A percentile compares a stretch with the other conserved stretches of the same genome.
Evolutionary conservation across 2,888 invertebrate genomes (phyloP).

Genomic region (Eurois occulta): DNA sequence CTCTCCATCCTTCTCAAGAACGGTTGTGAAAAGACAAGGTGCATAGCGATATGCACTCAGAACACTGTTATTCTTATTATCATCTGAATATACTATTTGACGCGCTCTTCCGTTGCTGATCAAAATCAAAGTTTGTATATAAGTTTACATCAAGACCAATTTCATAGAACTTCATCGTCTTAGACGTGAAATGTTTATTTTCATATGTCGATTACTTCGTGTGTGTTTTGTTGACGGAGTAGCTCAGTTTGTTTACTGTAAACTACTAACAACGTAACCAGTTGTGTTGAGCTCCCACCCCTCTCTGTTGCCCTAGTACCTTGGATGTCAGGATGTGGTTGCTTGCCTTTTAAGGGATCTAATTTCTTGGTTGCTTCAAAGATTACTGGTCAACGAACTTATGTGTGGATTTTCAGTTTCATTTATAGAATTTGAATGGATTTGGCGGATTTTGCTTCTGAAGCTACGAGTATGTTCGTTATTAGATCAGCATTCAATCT

Average conservation of each 20-base stretch:
- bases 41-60: constrained; percentile 58
- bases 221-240: constrained; percentile 81
- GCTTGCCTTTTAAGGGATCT: constrained; percentile 55
- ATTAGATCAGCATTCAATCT: background rate
- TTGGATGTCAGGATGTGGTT: constrained; percentile 33
- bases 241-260: constrained; percentile 84
- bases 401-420: constrained; percentile 57
- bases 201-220: constrained; percentile 83
- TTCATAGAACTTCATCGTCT: constrained; percentile 82
- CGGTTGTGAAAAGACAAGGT: constrained; percentile 45
- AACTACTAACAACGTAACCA: constrained; percentile 75
- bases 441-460: constrained; percentile 34
- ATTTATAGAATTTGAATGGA: constrained; percentile 36
- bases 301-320: constrained; percentile 33
- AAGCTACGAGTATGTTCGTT: background rate
- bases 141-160: constrained; percentile 75
- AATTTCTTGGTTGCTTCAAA: constrained; percentile 56
- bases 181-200: constrained; percentile 84
- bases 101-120: constrained; percentile 62
- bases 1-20: constrained; percentile 11
- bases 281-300: constrained; percentile 66
- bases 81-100: constrained; percentile 58
- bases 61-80: constrained; percentile 50
- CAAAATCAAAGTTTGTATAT: constrained; percentile 64
- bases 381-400: constrained; percentile 67